Evolutionary conservation across 1,140 invertebrate species (phyloP).

Genomic region (Mamestra configurata): DNA sequence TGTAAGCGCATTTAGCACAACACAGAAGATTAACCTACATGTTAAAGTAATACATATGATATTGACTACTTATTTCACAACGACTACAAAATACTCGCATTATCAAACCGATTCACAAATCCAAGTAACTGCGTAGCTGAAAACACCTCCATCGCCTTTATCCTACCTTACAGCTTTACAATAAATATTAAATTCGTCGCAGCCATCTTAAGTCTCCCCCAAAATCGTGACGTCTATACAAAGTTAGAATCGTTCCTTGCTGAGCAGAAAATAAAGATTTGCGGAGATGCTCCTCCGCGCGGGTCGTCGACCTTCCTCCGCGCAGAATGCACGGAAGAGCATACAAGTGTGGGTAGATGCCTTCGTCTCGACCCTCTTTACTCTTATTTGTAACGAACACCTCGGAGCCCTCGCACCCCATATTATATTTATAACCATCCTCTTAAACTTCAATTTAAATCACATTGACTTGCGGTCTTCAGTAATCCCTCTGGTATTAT

Average conservation of each 20-base stretch:
- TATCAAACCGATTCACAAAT: neutral
- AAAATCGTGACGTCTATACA: constrained; percentile 43
- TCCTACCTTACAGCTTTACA: neutral
- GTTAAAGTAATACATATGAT: neutral
- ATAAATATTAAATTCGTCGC: constrained; percentile 7
- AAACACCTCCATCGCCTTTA: neutral
- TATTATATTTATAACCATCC: constrained; percentile 50
- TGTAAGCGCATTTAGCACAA: constrained; percentile 8
- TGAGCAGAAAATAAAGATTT: constrained; percentile 72
- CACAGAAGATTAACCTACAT: constrained; percentile 10
- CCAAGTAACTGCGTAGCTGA: neutral
- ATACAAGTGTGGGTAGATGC: constrained; percentile 58
- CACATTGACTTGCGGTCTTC: constrained; percentile 25
- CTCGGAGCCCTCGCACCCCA: constrained; percentile 44
- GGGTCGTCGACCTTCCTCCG: constrained; percentile 70
- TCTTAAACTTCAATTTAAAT: constrained; percentile 44
- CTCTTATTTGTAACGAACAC: constrained; percentile 54
- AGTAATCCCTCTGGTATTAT: constrained; percentile 25
- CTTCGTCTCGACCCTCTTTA: constrained; percentile 62
- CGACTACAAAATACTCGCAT: neutral
- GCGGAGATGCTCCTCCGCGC: constrained; percentile 70
- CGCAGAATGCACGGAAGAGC: constrained; percentile 73
- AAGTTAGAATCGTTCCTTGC: constrained; percentile 49
- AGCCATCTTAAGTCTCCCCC: constrained; percentile 38
- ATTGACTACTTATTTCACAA: neutral